Percentiles rank a stretch among this genome's conserved stretches.
Evolutionary conservation across 2,888 invertebrate species (phyloP).

Genomic region (Pimpla rufipes): DNA sequence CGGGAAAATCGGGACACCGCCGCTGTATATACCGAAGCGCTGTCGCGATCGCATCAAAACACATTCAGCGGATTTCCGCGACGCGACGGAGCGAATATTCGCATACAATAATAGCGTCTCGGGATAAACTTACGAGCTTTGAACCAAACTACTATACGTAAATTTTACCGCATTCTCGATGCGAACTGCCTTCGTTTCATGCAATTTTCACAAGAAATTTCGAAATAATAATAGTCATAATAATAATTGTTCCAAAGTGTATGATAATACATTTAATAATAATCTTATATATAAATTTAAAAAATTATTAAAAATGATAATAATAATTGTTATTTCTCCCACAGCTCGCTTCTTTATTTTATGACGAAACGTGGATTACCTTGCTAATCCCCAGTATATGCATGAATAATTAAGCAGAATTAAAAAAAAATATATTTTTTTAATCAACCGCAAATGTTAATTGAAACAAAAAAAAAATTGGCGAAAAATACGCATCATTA

Average conservation of each 20-base stretch:
- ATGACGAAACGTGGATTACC: too few species aligned
- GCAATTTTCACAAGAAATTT: too few species aligned
- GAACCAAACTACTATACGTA: not conserved
- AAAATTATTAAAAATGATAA: too few species aligned
- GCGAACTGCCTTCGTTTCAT: not conserved
- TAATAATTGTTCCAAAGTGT: too few species aligned
- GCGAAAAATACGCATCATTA: not conserved
- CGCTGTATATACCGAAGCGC: not conserved
- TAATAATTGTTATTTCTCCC: too few species aligned
- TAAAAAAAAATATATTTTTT: not conserved
- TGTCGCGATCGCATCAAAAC: slow-evolving; percentile 21
- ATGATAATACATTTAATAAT: too few species aligned
- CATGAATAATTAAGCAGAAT: too few species aligned
- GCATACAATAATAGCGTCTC: not conserved
- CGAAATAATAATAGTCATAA: not conserved
- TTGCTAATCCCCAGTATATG: too few species aligned
- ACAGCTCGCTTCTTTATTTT: too few species aligned
- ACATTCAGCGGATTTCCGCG: slow-evolving; percentile 6
- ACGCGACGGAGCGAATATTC: not conserved
- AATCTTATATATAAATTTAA: not conserved
- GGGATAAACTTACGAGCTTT: not conserved
- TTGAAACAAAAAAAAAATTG: not conserved
- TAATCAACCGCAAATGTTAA: not conserved
- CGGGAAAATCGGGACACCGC: slow-evolving; percentile 1
- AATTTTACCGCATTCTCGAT: not conserved